Evolutionary conservation across 2,113 vertebrate species (phyloP).

Genomic region (Anoplopoma fimbria): DNA sequence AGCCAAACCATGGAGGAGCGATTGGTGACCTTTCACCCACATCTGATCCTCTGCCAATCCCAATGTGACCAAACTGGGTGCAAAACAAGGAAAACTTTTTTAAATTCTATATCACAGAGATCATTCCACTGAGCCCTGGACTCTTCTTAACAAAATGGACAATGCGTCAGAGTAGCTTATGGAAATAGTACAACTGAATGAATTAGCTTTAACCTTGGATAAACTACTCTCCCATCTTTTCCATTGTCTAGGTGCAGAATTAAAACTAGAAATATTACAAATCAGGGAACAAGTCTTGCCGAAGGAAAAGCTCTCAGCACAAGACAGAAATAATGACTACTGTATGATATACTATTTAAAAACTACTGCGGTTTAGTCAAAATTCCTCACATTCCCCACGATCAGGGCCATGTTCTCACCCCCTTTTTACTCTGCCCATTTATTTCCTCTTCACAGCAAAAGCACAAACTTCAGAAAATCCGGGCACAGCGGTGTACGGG

Average conservation of each 20-base stretch:
- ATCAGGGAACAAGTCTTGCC: slow-evolving; percentile 2
- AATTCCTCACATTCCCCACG: slow-evolving; percentile 28
- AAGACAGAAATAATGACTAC: slow-evolving; percentile 43
- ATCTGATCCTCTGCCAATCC: slow-evolving; percentile 39
- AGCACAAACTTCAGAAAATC: slow-evolving; percentile 45
- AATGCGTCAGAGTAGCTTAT: slow-evolving; percentile 18
- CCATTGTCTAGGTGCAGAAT: not conserved
- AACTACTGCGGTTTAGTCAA: slow-evolving; percentile 38
- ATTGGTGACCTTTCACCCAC: slow-evolving; percentile 64
- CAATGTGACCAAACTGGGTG: slow-evolving; percentile 41
- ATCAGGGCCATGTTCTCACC: slow-evolving; percentile 56
- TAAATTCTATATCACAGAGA: slow-evolving; percentile 40
- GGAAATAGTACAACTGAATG: slow-evolving; percentile 29
- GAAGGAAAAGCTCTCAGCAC: slow-evolving; percentile 20
- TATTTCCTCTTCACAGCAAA: slow-evolving; percentile 48
- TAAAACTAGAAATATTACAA: slow-evolving; percentile 36
- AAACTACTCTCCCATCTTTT: slow-evolving; percentile 17
- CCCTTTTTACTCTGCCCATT: slow-evolving; percentile 48
- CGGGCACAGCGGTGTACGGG: slow-evolving; percentile 41
- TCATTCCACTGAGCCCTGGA: slow-evolving; percentile 22
- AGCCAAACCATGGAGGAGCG: slow-evolving; percentile 54
- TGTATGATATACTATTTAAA: slow-evolving; percentile 49
- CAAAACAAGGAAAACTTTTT: slow-evolving; percentile 45
- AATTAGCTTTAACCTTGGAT: slow-evolving; percentile 7
- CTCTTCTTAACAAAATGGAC: slow-evolving; percentile 20